Conservation (phyloP, 2,797 vertebrate species). For the Pseudotriccus pelzelni region DNA sequence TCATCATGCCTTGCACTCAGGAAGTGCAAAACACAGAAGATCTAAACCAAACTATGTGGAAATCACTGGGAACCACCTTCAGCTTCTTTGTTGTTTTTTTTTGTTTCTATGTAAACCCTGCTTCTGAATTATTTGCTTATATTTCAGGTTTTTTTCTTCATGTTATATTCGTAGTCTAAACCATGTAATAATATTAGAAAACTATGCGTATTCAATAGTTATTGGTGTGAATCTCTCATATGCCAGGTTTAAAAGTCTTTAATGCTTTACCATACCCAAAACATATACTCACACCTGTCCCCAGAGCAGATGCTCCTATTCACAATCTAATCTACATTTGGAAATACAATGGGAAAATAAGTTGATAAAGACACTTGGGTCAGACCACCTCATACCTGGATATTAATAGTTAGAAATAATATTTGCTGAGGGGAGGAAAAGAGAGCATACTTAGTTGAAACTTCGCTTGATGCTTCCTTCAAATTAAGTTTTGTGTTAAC, state of each 20-base stretch:
- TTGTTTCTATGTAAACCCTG: neutral
- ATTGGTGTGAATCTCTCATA: neutral
- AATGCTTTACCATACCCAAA: neutral
- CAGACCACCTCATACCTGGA: neutral
- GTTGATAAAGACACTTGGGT: neutral
- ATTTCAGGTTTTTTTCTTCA: neutral
- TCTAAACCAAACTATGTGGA: neutral
- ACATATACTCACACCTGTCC: neutral
- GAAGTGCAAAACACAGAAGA: neutral
- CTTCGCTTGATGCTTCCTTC: neutral
- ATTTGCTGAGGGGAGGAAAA: neutral
- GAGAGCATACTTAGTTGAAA: neutral
- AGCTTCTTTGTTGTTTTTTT: neutral
- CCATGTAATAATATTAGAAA: neutral
- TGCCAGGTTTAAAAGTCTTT: neutral
- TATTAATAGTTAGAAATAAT: neutral
- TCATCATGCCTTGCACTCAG: neutral
- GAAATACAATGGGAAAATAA: neutral
- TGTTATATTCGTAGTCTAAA: neutral
- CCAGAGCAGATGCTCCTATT: neutral
- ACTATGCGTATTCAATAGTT: neutral
- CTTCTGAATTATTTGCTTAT: neutral
- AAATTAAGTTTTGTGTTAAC: neutral
- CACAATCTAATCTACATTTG: neutral
- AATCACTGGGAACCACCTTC: neutral